phyloP scores from a whole-genome alignment of 2,113 vertebrate genomes.

The Scortum barcoo region DNA sequence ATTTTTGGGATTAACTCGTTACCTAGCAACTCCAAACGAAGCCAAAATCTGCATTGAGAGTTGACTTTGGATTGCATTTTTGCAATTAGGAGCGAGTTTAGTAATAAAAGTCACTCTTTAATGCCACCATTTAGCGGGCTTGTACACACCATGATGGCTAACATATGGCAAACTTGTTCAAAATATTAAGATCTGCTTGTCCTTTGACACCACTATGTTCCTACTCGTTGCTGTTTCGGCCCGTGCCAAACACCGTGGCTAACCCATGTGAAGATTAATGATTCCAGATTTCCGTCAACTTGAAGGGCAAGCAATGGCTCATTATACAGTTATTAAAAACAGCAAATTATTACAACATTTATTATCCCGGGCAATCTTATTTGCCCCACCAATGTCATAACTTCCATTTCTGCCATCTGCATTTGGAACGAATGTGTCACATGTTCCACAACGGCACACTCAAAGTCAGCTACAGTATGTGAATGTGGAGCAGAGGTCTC shows the following conservation, averaged over 20 bases:
- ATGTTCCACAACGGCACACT: conserved; percentile 47
- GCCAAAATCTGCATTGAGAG: conserved; percentile 68
- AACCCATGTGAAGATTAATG: conserved; percentile 76
- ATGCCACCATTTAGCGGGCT: conserved; percentile 66
- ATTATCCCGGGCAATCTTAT: conserved; percentile 71
- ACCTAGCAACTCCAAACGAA: conserved; percentile 75
- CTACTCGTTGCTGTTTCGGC: conserved; percentile 53
- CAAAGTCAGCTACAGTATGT: conserved; percentile 22
- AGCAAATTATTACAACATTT: conserved; percentile 81
- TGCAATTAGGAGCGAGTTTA: conserved; percentile 71
- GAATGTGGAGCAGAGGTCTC: conserved; percentile 43
- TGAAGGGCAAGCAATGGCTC: conserved; percentile 64
- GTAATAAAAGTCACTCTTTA: conserved; percentile 71
- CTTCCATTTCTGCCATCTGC: conserved; percentile 77
- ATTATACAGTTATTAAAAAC: conserved; percentile 82
- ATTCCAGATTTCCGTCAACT: conserved; percentile 79
- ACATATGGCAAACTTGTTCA: conserved; percentile 79
- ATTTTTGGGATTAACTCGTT: conserved; percentile 77
- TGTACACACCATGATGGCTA: conserved; percentile 73
- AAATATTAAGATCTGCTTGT: conserved; percentile 64
- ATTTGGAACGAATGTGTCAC: conserved; percentile 78
- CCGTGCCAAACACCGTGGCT: conserved; percentile 70
- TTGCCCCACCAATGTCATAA: conserved; percentile 77
- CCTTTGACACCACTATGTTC: conserved; percentile 68
- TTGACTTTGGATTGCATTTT: conserved; percentile 73